phyloP scores from a whole-genome alignment of 2,113 vertebrate species.

The Bothrops jararaca region DNA sequence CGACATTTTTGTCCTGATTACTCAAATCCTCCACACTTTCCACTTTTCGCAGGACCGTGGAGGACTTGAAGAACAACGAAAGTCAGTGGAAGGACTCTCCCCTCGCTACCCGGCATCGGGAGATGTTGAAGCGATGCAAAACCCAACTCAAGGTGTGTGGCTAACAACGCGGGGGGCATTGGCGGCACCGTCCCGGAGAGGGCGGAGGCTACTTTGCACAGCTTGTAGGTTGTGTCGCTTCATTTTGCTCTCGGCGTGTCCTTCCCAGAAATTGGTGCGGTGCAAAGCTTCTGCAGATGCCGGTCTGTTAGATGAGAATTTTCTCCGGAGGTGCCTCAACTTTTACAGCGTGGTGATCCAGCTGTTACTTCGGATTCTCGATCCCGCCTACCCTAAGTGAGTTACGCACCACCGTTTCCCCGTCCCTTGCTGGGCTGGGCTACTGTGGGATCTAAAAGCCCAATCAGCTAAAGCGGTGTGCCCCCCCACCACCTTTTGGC shows the following conservation, averaged over 20 bases:
- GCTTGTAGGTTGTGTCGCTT: not conserved
- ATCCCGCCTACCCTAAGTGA: slow-evolving; percentile 93
- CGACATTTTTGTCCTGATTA: not conserved
- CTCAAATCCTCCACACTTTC: not conserved
- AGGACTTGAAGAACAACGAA: slow-evolving; percentile 97
- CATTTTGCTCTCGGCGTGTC: not conserved
- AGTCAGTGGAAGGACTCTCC: slow-evolving; percentile 98
- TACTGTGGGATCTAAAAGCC: not conserved
- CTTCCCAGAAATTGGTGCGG: slow-evolving; percentile 92
- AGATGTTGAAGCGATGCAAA: slow-evolving; percentile 98
- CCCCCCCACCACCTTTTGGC: not conserved
- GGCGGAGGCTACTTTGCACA: not conserved
- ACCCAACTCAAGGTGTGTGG: slow-evolving; percentile 94
- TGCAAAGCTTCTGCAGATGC: slow-evolving; percentile 97
- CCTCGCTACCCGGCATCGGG: slow-evolving; percentile 88
- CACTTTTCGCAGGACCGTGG: slow-evolving; percentile 83
- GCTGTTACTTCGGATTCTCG: slow-evolving; percentile 92
- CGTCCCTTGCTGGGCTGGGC: not conserved
- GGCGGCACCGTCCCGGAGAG: not conserved
- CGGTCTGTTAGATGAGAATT: slow-evolving; percentile 93
- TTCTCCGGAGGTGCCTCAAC: slow-evolving; percentile 92
- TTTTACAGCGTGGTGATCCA: slow-evolving; percentile 98
- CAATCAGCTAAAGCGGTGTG: not conserved
- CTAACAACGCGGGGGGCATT: not conserved
- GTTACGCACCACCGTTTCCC: slow-evolving; percentile 39